Evolutionary conservation across 2,888 invertebrate species (phyloP).

Genomic region (Dryocosmus kuriphilus): DNA sequence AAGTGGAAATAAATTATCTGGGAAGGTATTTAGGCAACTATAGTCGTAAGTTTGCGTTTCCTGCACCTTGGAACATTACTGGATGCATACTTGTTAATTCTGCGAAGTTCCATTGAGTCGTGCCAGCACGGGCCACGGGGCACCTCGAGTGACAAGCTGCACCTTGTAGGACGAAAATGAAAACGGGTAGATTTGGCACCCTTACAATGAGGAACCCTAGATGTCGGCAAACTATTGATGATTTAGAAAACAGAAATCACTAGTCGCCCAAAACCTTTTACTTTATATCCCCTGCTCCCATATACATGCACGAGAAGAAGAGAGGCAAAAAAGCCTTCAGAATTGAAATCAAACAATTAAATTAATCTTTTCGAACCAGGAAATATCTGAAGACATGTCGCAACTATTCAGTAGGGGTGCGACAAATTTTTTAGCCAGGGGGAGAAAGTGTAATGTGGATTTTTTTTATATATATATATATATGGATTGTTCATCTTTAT

Average conservation of each 20-base stretch:
- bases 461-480: no score
- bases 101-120: slow-evolving; percentile 31
- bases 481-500: neutral
- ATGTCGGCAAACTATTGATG: slow-evolving; percentile 38
- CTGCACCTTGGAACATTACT: slow-evolving; percentile 10
- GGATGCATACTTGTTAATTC: slow-evolving; percentile 14
- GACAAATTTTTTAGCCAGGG: neutral
- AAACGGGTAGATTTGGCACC: slow-evolving; percentile 41
- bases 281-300: neutral
- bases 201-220: slow-evolving; percentile 26
- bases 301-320: slow-evolving; percentile 4
- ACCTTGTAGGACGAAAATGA: slow-evolving; percentile 9
- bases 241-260: slow-evolving; percentile 39
- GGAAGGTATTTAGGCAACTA: neutral
- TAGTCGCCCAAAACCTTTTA: slow-evolving; percentile 14
- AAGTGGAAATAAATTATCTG: slow-evolving; percentile 28
- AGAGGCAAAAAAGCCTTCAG: neutral
- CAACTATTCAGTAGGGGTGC: neutral
- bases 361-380: slow-evolving; percentile 22
- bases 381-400: slow-evolving; percentile 10
- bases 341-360: slow-evolving; percentile 31
- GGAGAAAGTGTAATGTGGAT: neutral
- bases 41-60: slow-evolving; percentile 25
- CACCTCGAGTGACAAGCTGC: slow-evolving; percentile 23
- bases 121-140: slow-evolving; percentile 17